Evolutionary conservation across 2,797 vertebrate genomes (phyloP).

Genomic region (Periophthalmus magnuspinnatus): DNA sequence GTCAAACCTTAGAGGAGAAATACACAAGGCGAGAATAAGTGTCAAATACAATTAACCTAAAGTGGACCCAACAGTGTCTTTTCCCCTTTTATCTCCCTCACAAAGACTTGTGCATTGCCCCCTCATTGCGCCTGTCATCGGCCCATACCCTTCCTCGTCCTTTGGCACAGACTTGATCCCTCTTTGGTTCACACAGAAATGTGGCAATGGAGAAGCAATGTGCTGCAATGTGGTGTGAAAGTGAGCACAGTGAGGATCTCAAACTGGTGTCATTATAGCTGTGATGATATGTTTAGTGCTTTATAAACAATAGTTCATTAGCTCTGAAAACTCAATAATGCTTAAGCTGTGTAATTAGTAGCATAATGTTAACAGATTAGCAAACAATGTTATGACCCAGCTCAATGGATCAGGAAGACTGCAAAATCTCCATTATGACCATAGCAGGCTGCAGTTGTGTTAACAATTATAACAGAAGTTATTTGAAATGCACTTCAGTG

Average conservation of each 20-base stretch:
- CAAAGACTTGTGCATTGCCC: conserved; percentile 48
- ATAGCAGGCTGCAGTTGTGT: neutral
- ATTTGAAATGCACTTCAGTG: neutral
- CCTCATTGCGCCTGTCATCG: conserved; percentile 48
- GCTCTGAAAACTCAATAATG: neutral
- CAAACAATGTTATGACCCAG: neutral
- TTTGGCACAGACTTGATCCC: conserved; percentile 51
- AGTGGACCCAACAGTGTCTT: conserved; percentile 57
- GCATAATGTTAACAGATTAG: neutral
- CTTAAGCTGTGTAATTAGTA: neutral
- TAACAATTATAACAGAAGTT: neutral
- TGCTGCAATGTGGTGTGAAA: neutral
- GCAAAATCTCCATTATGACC: neutral
- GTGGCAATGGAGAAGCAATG: conserved; percentile 32
- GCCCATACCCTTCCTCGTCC: conserved; percentile 40
- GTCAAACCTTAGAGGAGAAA: conserved; percentile 56
- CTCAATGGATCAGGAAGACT: neutral
- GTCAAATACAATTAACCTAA: conserved; percentile 76
- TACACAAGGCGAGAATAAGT: conserved; percentile 58
- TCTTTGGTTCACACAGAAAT: conserved; percentile 23
- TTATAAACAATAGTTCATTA: neutral
- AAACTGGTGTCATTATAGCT: neutral
- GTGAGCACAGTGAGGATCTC: conserved; percentile 1
- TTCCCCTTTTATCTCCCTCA: conserved; percentile 71
- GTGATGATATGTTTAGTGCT: no score